Conservation (phyloP, 2,888 invertebrate genomes). For the Darwinula stevensoni region DNA sequence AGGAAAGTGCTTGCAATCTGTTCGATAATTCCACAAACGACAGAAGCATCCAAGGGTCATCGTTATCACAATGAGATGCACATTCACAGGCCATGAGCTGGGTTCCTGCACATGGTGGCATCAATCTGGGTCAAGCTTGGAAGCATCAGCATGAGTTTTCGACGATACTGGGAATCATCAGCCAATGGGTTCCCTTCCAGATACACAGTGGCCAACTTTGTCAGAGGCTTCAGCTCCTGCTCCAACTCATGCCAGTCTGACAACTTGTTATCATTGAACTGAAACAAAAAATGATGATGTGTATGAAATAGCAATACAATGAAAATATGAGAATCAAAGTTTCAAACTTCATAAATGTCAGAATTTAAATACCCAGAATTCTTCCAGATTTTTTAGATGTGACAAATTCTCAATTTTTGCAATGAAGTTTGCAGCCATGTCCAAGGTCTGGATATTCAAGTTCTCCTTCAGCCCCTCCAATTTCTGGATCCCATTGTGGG, state of each 20-base stretch:
- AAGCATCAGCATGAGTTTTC: constrained; percentile 59
- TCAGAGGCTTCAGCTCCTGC: constrained; percentile 23
- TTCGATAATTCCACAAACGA: too few species aligned
- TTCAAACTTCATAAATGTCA: constrained; percentile 3
- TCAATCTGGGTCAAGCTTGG: constrained; percentile 76
- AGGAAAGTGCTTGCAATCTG: too few species aligned
- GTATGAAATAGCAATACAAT: constrained; percentile 1
- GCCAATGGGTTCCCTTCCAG: constrained; percentile 73
- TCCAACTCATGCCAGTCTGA: constrained; percentile 58
- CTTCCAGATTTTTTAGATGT: constrained; percentile 47
- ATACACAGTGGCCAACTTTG: constrained; percentile 41
- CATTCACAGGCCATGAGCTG: too few species aligned
- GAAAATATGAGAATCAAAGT: neutral
- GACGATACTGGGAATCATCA: constrained; percentile 51
- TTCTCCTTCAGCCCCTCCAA: constrained; percentile 38
- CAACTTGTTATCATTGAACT: constrained; percentile 74
- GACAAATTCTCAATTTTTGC: constrained; percentile 41
- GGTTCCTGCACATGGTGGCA: constrained; percentile 68
- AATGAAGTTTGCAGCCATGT: constrained; percentile 64
- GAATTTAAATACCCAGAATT: constrained; percentile 53
- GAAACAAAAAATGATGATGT: constrained; percentile 13
- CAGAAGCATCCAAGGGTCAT: too few species aligned
- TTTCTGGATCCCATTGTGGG: constrained; percentile 57
- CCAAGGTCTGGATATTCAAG: constrained; percentile 44
- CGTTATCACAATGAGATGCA: too few species aligned